Conservation (phyloP, 2,797 vertebrate species). For the Tenualosa ilisha region DNA sequence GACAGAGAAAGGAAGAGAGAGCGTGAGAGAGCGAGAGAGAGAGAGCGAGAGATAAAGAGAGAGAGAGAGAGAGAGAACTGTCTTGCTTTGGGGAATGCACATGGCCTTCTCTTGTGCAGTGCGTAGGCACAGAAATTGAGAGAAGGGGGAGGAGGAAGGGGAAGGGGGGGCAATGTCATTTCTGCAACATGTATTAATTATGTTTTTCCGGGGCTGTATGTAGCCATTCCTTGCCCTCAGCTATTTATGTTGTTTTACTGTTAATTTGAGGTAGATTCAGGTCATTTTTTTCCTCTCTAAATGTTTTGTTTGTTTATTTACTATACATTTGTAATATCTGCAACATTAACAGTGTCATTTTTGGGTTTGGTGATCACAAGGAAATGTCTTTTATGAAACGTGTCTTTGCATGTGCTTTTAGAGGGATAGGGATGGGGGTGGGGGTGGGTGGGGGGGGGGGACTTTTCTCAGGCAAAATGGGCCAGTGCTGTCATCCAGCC, state of each 20-base stretch:
- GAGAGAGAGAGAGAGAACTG: not conserved
- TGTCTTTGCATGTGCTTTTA: not conserved
- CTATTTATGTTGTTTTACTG: not conserved
- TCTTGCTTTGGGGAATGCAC: not conserved
- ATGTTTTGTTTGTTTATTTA: too few species aligned
- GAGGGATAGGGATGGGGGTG: not conserved
- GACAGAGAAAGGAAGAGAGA: constrained; percentile 16
- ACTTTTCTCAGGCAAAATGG: not conserved
- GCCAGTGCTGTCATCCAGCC: not conserved
- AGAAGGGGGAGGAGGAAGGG: not conserved
- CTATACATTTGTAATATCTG: too few species aligned
- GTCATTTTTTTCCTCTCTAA: not conserved
- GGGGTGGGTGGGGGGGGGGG: not conserved
- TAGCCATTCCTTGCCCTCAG: not conserved
- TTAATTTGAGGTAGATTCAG: not conserved
- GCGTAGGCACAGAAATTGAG: not conserved
- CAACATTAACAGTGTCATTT: not conserved
- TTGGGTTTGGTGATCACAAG: not conserved
- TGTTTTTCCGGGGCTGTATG: not conserved
- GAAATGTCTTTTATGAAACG: not conserved
- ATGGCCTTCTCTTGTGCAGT: not conserved
- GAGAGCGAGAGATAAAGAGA: not conserved
- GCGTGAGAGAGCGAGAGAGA: not conserved
- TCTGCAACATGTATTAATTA: constrained; percentile 7
- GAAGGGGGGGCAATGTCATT: not conserved